These are phyloP conservation scores for Sturnira hondurensis DNA, from an alignment of 2,113 vertebrate species.

Conservation along the genomic window DNA sequence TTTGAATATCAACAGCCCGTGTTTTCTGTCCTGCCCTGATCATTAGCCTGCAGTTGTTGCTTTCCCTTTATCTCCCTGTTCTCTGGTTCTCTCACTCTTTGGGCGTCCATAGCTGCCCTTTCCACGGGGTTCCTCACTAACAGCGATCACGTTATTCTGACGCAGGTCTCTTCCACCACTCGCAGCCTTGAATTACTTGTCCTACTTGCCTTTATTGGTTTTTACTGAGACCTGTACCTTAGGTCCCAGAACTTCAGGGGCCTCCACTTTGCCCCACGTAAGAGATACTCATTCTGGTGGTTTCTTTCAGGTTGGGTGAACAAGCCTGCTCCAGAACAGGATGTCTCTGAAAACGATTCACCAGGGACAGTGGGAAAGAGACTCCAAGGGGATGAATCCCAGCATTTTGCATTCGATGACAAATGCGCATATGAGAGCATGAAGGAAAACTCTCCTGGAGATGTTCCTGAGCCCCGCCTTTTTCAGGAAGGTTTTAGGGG, in stretches of 20 bases:
- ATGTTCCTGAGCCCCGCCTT: not conserved
- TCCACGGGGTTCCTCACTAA: not conserved
- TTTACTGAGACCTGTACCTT: not conserved
- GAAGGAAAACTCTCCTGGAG: not conserved
- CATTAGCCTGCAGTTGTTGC: not conserved
- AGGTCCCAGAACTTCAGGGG: not conserved
- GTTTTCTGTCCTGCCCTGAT: not conserved
- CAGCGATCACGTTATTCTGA: not conserved
- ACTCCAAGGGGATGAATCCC: not conserved
- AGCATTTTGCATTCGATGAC: not conserved
- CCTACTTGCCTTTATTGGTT: not conserved
- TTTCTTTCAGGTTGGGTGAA: constrained; percentile 57
- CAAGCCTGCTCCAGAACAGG: not conserved
- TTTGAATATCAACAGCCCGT: not conserved
- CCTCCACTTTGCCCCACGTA: not conserved
- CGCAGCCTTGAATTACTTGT: not conserved
- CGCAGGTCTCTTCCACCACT: not conserved
- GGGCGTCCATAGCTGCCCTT: not conserved
- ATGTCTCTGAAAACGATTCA: constrained; percentile 17
- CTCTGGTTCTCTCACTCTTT: not conserved
- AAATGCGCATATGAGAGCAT: not conserved
- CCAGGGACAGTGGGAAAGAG: not conserved
- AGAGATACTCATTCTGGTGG: not conserved
- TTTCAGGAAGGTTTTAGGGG: constrained; percentile 8
- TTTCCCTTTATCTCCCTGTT: not conserved